Conservation (phyloP, 1,140 invertebrate species). For the Aphis gossypii region DNA sequence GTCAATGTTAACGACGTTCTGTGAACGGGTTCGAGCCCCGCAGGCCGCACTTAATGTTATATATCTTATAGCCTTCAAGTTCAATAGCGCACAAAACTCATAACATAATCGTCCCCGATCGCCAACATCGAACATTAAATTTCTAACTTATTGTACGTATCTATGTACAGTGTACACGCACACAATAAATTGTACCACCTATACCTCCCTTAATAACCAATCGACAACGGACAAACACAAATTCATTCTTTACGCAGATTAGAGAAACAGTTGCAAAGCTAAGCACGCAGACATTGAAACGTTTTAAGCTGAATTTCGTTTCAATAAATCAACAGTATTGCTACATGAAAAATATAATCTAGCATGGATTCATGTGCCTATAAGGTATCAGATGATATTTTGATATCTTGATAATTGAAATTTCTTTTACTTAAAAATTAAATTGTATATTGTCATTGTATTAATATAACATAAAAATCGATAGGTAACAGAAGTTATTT, state of each 20-base stretch:
- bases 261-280: background rate
- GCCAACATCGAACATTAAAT: background rate
- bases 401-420: background rate
- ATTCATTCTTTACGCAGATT: background rate
- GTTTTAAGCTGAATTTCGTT: background rate
- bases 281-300: background rate
- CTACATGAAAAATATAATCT: background rate
- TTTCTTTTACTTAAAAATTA: background rate
- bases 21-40: constrained; percentile 12
- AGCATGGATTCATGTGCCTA: background rate
- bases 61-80: constrained; percentile 20
- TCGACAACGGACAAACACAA: background rate
- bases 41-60: background rate
- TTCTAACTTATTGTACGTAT: background rate
- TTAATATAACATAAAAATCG: too few relatives aligned
- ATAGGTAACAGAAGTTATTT: too few relatives aligned
- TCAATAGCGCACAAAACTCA: constrained; percentile 55
- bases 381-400: background rate
- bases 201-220: background rate
- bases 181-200: background rate
- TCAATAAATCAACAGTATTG: background rate
- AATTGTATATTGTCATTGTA: too few relatives aligned
- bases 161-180: background rate
- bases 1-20: constrained; percentile 50
- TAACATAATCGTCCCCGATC: background rate